Base-by-base conservation (phyloP, 1,140 invertebrate species). In the Drosophila bifasciata region DNA sequence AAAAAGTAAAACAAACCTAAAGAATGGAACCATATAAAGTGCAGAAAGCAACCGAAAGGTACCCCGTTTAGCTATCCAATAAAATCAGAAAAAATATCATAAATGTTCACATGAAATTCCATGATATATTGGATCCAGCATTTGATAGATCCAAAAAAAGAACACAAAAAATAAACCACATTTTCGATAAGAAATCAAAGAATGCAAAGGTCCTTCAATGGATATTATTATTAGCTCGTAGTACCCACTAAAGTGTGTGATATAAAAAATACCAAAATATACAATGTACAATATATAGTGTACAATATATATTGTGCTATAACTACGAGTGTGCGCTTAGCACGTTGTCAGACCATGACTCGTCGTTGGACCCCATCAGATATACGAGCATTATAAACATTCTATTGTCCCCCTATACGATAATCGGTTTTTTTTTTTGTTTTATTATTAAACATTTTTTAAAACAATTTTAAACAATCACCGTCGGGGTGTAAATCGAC, bases 401-500 rank as follows among this genome's bases (percentile, higher is more conserved):
- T 66, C 61, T 71, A 60, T 81, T 58, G 61, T 76, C 41, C 57
- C 36, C 43, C 19, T n/a, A 66, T 70, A 68, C 32, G 69, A 53
- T 80, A 85, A 86, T 76, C 80, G 80, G 68, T 84, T 64, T 32
- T 36, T 56, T 45, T 21, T 11, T n/a, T 48, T 25, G 3, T 17
- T 9, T 45, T 32, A 5, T 11, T 32, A 7, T 11, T 36, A 3
- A 11, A 13, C 4, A 36, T 11, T 51, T 45, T 57, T 73, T 66
- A 76, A 21, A 76, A n/a, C n/a, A n/a, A n/a, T n/a, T 76, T 84
- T 76, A 80, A 86, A 84, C 76, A 84, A 84, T 84, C 80, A 84
- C 66, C 80, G 76, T 76, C 74, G 68, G 68, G 53, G 55, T 85
- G 76, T 84, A 84, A 84, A 84, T 84, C 64, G 59, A 16, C 25